These are phyloP conservation scores for Sesia apiformis DNA, from an alignment of 2,888 invertebrate genomes.

Conservation along the genomic window DNA sequence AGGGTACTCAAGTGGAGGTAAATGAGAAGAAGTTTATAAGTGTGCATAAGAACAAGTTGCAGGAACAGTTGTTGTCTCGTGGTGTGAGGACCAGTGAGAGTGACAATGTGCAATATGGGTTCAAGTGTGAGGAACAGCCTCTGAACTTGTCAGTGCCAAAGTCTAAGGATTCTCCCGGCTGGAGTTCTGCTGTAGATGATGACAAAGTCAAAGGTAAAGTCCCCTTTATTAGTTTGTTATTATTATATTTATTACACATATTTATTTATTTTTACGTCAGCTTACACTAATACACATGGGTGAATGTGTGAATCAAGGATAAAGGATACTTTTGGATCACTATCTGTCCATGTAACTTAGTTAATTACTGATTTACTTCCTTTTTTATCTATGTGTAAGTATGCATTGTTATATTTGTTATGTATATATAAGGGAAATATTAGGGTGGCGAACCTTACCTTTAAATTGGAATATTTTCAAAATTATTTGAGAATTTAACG, in stretches of 20 bases:
- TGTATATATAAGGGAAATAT: no score
- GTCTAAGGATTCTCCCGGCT: slow-evolving; percentile 47
- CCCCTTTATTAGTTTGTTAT: not conserved
- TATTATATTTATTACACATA: not conserved
- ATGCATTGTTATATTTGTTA: no score
- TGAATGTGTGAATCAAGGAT: no score
- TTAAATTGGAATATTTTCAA: no score
- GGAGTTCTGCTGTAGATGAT: slow-evolving; percentile 24
- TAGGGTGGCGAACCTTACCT: no score
- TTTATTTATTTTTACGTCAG: no score
- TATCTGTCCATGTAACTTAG: no score
- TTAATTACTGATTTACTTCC: no score
- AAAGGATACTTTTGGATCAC: no score
- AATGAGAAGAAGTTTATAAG: slow-evolving; percentile 33
- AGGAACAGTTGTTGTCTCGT: slow-evolving; percentile 58
- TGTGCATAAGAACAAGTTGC: slow-evolving; percentile 55
- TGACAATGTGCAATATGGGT: slow-evolving; percentile 37
- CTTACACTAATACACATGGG: no score
- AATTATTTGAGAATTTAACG: no score
- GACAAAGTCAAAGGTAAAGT: not conserved
- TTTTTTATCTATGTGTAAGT: no score
- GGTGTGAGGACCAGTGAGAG: slow-evolving; percentile 51
- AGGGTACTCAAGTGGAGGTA: slow-evolving; percentile 56
- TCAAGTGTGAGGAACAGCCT: slow-evolving; percentile 68
- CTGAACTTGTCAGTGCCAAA: slow-evolving; percentile 76